Base-by-base conservation (phyloP, 2,797 vertebrate genomes). In the Paedocypris micromegethes region DNA sequence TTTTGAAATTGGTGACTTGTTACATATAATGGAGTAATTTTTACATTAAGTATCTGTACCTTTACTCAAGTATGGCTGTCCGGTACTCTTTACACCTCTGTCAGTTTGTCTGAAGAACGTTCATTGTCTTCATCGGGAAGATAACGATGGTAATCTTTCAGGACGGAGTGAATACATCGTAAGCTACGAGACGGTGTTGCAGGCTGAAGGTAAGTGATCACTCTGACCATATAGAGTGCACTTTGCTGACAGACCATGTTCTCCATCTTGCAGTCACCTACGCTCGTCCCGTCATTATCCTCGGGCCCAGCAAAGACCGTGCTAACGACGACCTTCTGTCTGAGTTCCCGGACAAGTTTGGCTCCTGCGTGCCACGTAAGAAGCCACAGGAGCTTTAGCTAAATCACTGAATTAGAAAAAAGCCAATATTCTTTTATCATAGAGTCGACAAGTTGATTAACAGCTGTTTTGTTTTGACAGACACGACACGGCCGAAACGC, bases 311-410 rank as follows among this genome's bases (percentile, higher is more conserved):
- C 64, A 95, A 95, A 84, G 93, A 95, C 80, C 82, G 93, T 0
- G 89, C 93, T 70, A 95, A 95, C 0, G 93, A 95, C 1, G 93
- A 95, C 77, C 90, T 95, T 37, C 88, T 95, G 23, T 94, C 93
- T 0, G 93, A 94, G 77, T 94, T 92, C 76, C 93, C 93, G 0
- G 93, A 95, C 82, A 94, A 94, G 83, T 95, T 95, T 1, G 93
- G 93, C 54, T 95, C 93, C 81, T 94, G 93, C 40, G 93, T 94
- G 9, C 93, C 93, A 1, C 93, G 92, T 95, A 74, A 91, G 92
- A 23, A 23, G 23, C 63, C 41, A 52, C 39, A 41, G 5, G 8
- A 23, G 23, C 23, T 23, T 23, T 23, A 23, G 23, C 23, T 23
- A 23, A 23, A 23, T 23, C 23, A 23, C 23, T 23, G 23, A 23